These are phyloP conservation scores for Tangara arthus DNA, from an alignment of 2,797 vertebrate species.

Conservation along the genomic window DNA sequence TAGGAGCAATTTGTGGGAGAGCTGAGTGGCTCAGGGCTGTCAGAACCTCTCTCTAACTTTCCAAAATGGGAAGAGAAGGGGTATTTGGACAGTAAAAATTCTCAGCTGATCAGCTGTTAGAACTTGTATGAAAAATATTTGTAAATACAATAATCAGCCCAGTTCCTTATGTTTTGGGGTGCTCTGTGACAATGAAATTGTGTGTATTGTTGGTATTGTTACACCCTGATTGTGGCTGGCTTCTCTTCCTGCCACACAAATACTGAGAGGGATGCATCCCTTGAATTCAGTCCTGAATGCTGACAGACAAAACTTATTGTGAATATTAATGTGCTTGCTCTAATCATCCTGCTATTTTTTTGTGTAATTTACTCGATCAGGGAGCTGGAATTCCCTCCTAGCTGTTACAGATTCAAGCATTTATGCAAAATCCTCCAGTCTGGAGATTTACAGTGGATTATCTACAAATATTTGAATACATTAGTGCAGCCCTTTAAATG, in stretches of 20 bases:
- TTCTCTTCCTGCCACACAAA: neutral
- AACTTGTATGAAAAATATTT: neutral
- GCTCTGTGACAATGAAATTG: neutral
- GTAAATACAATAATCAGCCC: neutral
- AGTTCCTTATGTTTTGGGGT: neutral
- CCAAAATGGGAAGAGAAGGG: neutral
- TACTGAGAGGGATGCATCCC: neutral
- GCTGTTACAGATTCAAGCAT: conserved; percentile 51
- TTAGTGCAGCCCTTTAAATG: conserved; percentile 40
- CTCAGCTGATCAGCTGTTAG: neutral
- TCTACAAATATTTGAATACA: conserved; percentile 68
- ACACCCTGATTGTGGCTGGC: neutral
- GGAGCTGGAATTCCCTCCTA: conserved; percentile 65
- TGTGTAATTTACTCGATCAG: conserved; percentile 62
- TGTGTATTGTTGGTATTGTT: neutral
- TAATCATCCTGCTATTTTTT: conserved; percentile 57
- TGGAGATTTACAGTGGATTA: conserved; percentile 54
- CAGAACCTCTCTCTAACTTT: neutral
- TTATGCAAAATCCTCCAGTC: conserved; percentile 60
- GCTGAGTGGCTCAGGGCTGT: neutral
- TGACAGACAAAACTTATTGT: conserved; percentile 10
- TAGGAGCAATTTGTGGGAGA: neutral
- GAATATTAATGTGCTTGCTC: conserved; percentile 44
- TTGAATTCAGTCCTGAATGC: neutral
- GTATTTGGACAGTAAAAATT: neutral